A percentile compares a stretch with the other conserved stretches of the same genome.
These are phyloP conservation scores for Gryllus longicercus DNA, from an alignment of 2,888 invertebrate genomes.

Conservation along the genomic window DNA sequence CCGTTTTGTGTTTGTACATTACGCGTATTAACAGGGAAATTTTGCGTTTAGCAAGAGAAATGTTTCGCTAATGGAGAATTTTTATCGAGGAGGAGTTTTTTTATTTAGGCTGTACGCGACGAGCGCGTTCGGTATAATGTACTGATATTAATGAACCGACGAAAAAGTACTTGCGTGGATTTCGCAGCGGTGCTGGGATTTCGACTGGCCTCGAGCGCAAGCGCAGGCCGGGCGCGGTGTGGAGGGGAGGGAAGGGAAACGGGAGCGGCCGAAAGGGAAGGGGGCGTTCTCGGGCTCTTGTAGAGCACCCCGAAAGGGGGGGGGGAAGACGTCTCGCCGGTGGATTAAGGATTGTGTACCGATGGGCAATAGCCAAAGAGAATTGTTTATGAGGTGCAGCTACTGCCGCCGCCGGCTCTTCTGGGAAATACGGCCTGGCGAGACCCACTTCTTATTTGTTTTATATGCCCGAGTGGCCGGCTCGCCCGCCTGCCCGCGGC, in stretches of 20 bases:
- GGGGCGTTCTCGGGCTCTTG: no score
- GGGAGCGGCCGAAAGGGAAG: no score
- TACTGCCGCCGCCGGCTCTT: background rate
- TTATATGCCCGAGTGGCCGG: background rate
- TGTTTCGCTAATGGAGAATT: constrained; percentile 17
- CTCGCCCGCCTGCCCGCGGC: background rate
- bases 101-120: background rate
- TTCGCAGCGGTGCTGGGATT: background rate
- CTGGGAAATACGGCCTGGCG: background rate
- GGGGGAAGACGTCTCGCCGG: background rate
- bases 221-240: no score
- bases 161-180: background rate
- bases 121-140: background rate
- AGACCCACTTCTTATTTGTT: background rate
- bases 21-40: background rate
- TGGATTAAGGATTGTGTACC: constrained; percentile 17
- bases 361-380: background rate
- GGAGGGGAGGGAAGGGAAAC: no score
- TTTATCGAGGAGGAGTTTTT: constrained; percentile 9
- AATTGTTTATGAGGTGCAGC: background rate
- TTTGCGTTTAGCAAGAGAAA: constrained; percentile 8
- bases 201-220: no score
- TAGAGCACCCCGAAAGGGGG: no score
- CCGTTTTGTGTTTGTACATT: background rate
- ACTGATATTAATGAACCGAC: constrained; percentile 9